phyloP scores from a whole-genome alignment of 2,888 invertebrate species.

The Polymixis lichenea region DNA sequence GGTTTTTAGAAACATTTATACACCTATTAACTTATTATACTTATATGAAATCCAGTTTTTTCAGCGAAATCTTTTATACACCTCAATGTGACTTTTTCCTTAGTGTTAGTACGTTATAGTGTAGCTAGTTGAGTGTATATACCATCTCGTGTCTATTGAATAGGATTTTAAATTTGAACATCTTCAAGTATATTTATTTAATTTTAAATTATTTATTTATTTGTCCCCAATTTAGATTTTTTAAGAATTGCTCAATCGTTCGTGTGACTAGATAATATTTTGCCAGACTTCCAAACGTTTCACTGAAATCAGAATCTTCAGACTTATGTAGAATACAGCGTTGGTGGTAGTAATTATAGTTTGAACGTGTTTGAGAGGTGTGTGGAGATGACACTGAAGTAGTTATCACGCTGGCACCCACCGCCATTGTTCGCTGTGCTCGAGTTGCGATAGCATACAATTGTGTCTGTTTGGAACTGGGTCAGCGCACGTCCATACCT shows the following conservation, averaged over 20 bases:
- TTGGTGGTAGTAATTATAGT: conserved; percentile 32
- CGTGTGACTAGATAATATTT: conserved; percentile 75
- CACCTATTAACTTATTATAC: conserved; percentile 80
- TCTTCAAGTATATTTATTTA: conserved; percentile 64
- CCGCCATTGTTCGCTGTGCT: conserved; percentile 63
- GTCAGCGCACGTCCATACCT: conserved; percentile 41
- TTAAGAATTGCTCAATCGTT: conserved; percentile 85
- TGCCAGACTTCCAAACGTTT: conserved; percentile 71
- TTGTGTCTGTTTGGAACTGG: conserved; percentile 70
- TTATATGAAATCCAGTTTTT: conserved; percentile 84
- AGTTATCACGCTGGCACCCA: conserved; percentile 49
- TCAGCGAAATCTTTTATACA: conserved; percentile 87
- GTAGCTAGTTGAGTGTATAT: conserved; percentile 77
- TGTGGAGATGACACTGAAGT: conserved; percentile 44
- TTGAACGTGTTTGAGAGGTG: conserved; percentile 26
- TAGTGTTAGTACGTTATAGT: conserved; percentile 81
- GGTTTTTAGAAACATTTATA: conserved; percentile 88
- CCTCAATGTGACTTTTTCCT: conserved; percentile 84
- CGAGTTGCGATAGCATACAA: conserved; percentile 68
- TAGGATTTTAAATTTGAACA: conserved; percentile 69
- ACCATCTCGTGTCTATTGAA: conserved; percentile 67
- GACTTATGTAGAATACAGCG: conserved; percentile 30
- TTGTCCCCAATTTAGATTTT: conserved; percentile 75
- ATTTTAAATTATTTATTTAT: conserved; percentile 72
- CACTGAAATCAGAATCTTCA: conserved; percentile 56